Base-by-base conservation (phyloP, 2,797 vertebrate species). In the Coranthus polyacanthus region DNA sequence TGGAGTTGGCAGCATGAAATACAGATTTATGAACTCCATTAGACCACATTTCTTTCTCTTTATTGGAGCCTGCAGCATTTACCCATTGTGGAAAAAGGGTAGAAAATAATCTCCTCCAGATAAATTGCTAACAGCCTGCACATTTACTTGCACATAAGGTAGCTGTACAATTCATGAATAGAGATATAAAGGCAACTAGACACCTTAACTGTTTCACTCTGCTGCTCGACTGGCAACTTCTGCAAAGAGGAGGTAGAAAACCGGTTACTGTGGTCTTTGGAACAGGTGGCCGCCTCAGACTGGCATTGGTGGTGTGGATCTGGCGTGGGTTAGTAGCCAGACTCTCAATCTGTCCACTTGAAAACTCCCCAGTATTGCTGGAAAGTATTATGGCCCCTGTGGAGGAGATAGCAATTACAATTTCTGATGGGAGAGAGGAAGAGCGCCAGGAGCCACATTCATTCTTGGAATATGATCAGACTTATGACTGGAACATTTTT, bases 1-100 rank as follows among this genome's bases (percentile, higher is more conserved):
- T 55, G 16, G 75, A 90, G 87, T 87, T 93, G 91, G 91, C 92
- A 92, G 87, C 80, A 70, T 87, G 87, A 91, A 93, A 92, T 82
- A 84, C 89, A 91, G 89, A 94, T 94, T 94, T 93, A 93, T 92
- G 90, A 93, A 93, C 86, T 92, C 91, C 84, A 93, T 93, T 94
- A 93, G 90, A 91, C 83, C 78, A n/a, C 81, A 86, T 92, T 92
- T 92, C 75, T 90, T 84, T 70, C 83, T 85, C 77, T 94, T 94
- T 93, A 94, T 92, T 91, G 87, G 77, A 80, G 87, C 83, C 87
- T 88, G 82, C 65, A 89, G 90, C 88, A 79, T 92, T 90, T 88
- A 84, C 64, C 84, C 86, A 75, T 58, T 63, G 83, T 79, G 80
- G 83, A 88, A 85, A 88, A 79, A 78, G 24, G 18, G 26, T 62